A percentile compares a stretch with the other conserved stretches of the same genome.
These are phyloP conservation scores for Pterocles burchelli DNA, from an alignment of 2,113 vertebrate species.

Conservation along the genomic window DNA sequence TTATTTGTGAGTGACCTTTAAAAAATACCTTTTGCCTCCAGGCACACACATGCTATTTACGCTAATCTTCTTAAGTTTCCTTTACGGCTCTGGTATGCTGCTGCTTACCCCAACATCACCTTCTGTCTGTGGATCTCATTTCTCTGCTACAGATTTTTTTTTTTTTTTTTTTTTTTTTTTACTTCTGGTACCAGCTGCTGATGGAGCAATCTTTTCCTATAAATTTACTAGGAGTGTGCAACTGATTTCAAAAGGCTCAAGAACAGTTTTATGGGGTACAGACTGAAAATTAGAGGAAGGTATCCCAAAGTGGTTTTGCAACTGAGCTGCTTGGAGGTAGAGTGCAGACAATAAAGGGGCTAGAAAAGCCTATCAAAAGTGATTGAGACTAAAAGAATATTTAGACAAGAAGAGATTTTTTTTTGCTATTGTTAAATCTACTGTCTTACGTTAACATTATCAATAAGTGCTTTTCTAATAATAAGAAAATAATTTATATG, in stretches of 20 bases:
- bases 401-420: not conserved
- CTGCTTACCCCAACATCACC: not conserved
- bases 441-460: not conserved
- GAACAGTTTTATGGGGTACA: not conserved
- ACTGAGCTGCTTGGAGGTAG: not conserved
- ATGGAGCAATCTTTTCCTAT: not conserved
- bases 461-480: not conserved
- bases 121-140: constrained; percentile 2
- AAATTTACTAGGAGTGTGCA: not conserved
- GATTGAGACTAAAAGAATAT: not conserved
- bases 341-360: not conserved
- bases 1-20: constrained; percentile 38
- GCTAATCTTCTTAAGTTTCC: constrained; percentile 27
- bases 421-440: not conserved
- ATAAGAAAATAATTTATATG: not conserved
- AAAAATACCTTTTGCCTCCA: constrained; percentile 19
- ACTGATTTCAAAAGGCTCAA: not conserved
- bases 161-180: not conserved
- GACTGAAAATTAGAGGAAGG: not conserved
- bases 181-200: not conserved
- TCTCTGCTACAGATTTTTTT: not conserved
- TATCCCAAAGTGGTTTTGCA: not conserved
- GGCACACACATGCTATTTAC: constrained; percentile 29
- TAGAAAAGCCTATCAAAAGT: not conserved
- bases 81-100: not conserved